phyloP scores from a whole-genome alignment of 1,140 invertebrate species.

The Drosophila mauritiana region DNA sequence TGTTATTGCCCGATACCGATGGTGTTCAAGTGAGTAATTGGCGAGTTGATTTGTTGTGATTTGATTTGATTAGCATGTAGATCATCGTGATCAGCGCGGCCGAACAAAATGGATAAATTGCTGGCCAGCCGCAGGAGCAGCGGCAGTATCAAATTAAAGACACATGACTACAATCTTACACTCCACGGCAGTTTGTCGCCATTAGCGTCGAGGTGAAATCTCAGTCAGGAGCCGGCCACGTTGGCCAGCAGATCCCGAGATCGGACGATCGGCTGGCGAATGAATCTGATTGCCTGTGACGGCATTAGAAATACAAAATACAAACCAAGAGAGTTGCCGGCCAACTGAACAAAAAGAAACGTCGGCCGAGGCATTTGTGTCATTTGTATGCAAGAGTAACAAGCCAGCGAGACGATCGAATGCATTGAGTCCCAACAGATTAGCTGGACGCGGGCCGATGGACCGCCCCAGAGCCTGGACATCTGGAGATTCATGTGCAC shows the following conservation, averaged over 20 bases:
- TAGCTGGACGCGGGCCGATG: slow-evolving; percentile 57
- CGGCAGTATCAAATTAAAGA: slow-evolving; percentile 50
- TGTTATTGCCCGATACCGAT: slow-evolving; percentile 50
- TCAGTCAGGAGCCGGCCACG: slow-evolving; percentile 53
- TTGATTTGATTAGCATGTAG: slow-evolving; percentile 80
- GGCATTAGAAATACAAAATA: slow-evolving; percentile 79
- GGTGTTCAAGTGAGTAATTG: slow-evolving; percentile 78
- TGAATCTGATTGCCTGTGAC: slow-evolving; percentile 71
- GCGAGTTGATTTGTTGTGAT: slow-evolving; percentile 58
- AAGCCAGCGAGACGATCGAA: slow-evolving; percentile 67
- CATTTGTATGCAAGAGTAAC: slow-evolving; percentile 83
- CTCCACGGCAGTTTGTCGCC: slow-evolving; percentile 82
- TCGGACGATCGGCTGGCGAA: slow-evolving; percentile 27
- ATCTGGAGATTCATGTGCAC: slow-evolving; percentile 74
- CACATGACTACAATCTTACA: slow-evolving; percentile 74
- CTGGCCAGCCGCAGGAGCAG: slow-evolving; percentile 22
- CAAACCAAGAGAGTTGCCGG: slow-evolving; percentile 25
- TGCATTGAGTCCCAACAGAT: slow-evolving; percentile 73
- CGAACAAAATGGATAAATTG: slow-evolving; percentile 72
- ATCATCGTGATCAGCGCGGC: slow-evolving; percentile 59
- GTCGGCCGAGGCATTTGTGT: slow-evolving; percentile 75
- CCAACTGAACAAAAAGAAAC: slow-evolving; percentile 52
- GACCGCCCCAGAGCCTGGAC: slow-evolving; percentile 71
- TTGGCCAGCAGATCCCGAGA: slow-evolving; percentile 14
- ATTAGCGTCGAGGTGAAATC: slow-evolving; percentile 82